Base-by-base conservation (phyloP, 2,888 invertebrate genomes). In the Drosophila stalkeri region DNA sequence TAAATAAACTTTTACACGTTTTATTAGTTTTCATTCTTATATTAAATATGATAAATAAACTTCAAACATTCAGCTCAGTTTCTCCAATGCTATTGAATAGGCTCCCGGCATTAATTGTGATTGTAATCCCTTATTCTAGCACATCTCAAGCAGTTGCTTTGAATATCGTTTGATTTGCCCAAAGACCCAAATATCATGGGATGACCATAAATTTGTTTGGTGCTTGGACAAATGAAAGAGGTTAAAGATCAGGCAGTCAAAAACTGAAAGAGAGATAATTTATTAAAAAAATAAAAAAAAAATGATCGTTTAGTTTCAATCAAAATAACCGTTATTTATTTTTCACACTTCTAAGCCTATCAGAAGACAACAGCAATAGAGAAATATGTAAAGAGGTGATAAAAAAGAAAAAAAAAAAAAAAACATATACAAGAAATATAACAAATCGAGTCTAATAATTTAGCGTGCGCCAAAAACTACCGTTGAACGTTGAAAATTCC, bases 391-490 rank as follows among this genome's bases (percentile, higher is more conserved):
- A 63, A 75, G 68, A 41, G 49, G 49, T 46, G 65, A 33, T n/a
- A 33, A 43, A 27, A 64, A 33, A 43, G 3, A 23, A 23, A 27
- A 27, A 27, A 27, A 43, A 27, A 64, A 33, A 43, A 23, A 23
- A 23, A 27, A 27, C 4, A 27, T 11, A 11, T 9, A 2, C 7
- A 35, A 72, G 75, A 82, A 76, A 72, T 72, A 89, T 89, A 83
- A 86, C 81, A 84, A 86, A 84, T 85, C 79, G 73, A 60, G 56
- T 79, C 64, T 68, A 73, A 81, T 86, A 89, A 89, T 86, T 81
- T 80, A 89, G 84, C 81, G 89, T 84, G 85, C 89, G 84, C 89
- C 87, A 89, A 89, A 89, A 89, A 39, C 20, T 89, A 86, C 85
- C 89, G 87, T 85, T 79, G 31, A 41, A 12, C 55, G 55, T 7